Evolutionary conservation across 2,113 vertebrate genomes (phyloP).

Genomic region (Eudyptes chrysolophus): DNA sequence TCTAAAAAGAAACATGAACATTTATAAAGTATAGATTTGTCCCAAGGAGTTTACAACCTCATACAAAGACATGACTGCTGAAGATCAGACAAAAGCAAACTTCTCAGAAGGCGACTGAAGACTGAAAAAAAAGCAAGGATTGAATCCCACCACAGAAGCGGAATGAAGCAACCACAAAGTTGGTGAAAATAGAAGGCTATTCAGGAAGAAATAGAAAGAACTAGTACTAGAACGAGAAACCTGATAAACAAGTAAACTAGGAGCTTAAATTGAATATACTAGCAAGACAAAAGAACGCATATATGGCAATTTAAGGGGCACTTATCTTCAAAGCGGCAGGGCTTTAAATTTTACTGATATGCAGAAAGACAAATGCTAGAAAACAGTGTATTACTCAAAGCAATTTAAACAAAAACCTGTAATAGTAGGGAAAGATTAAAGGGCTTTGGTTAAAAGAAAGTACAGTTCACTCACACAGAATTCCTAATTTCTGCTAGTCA

Average conservation of each 20-base stretch:
- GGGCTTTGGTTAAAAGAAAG: not conserved
- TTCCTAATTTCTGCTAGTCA: not conserved
- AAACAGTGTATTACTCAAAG: not conserved
- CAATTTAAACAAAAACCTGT: not conserved
- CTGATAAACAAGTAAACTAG: not conserved
- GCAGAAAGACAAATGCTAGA: not conserved
- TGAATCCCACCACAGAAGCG: not conserved
- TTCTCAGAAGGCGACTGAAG: not conserved
- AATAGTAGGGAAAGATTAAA: not conserved
- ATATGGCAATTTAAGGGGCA: not conserved
- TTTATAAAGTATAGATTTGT: not conserved
- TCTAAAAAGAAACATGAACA: not conserved
- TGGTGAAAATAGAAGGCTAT: not conserved
- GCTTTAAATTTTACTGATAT: not conserved
- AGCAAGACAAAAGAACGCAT: not conserved
- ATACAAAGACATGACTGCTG: not conserved
- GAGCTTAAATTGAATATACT: not conserved
- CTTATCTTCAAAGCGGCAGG: not conserved
- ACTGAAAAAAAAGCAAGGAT: not conserved
- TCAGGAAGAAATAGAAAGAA: not conserved
- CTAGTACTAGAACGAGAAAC: not conserved
- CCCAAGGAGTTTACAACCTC: not conserved
- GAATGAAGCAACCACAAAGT: not conserved
- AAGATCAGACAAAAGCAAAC: not conserved
- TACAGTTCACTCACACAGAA: not conserved